Conservation (phyloP, 2,888 invertebrate species). For the Uropetala carovei region DNA sequence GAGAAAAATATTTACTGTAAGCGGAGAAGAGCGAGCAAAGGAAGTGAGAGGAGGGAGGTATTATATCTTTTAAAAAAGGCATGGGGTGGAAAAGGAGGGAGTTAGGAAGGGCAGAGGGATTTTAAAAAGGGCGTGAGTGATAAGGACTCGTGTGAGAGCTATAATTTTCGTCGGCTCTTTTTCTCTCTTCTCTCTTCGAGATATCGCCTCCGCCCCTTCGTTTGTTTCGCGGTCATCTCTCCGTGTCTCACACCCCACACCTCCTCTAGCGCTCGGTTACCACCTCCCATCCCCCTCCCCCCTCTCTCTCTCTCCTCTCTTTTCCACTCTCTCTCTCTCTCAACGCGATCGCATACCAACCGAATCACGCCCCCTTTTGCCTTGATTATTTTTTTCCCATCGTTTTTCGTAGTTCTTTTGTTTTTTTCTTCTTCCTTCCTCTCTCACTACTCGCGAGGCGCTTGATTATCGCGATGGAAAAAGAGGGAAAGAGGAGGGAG, state of each 20-base stretch:
- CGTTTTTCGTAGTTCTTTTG: not conserved
- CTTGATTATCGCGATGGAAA: constrained; percentile 35
- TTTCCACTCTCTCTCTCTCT: not conserved
- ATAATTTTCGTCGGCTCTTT: constrained; percentile 56
- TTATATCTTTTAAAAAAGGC: too few species aligned
- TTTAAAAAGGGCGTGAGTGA: constrained; percentile 13
- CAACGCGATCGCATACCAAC: not conserved
- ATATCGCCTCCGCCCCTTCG: constrained; percentile 42
- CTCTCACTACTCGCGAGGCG: not conserved
- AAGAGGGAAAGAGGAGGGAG: not conserved
- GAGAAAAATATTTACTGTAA: constrained; percentile 16
- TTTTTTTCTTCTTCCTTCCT: not conserved
- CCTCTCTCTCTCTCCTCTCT: not conserved
- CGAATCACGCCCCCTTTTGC: not conserved
- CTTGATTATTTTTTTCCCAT: not conserved
- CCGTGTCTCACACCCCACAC: not conserved
- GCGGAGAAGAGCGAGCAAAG: not conserved
- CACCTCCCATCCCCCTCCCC: not conserved
- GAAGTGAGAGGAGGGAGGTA: not conserved
- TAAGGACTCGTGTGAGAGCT: constrained; percentile 37
- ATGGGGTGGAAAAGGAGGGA: not conserved
- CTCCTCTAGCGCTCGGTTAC: not conserved
- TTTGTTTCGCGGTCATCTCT: constrained; percentile 10
- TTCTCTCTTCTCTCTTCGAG: not conserved
- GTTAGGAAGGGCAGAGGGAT: not conserved